Base-by-base conservation (phyloP, 2,888 invertebrate genomes). In the Cosmopolites sordidus region DNA sequence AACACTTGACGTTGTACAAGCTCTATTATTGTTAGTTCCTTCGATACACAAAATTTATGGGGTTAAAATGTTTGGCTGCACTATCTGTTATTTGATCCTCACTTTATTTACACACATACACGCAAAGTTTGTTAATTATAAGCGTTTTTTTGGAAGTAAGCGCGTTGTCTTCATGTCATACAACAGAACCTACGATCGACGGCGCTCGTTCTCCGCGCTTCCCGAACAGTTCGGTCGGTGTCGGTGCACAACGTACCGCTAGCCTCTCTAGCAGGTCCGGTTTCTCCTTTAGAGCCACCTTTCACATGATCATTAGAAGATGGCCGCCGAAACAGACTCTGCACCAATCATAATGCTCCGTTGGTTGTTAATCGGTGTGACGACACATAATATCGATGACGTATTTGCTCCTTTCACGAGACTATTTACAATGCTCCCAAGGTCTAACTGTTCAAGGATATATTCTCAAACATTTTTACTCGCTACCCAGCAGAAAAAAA, bases 281-380 rank as follows among this genome's bases (percentile, higher is more conserved):
- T 60, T 60, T 64, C 62, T 63, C 60, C 58, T 66, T 64, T 58
- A 60, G 61, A 66, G 69, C 66, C 68, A 66, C 67, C 64, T 66
- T 66, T 70, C 51, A 68, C 79, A 78, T 80, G 79, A 80, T 77
- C 80, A 82, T 82, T 79, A 79, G 79, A 82, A 83, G 79, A 83
- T 83, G 83, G 83, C 82, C 77, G 79, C 79, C 76, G 72, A 62
- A 62, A 61, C 59, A 60, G 44, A 51, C 54, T 63, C 54, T 64
- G 64, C 53, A 66, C 77, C 77, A 77, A 78, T 77, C 66, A 61
- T 49, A 59, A 54, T 27, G 37, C 63, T 64, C 64, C 60, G 62
- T 63, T 66, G 62, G 63, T 61, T 62, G 66, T 67, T 58, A 48
- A 40, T 43, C 22, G 68, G 66, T 69, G 66, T 71, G 73, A 74